Percentiles rank a stretch among this genome's conserved stretches.
phyloP scores from a whole-genome alignment of 2,797 vertebrate species.

The Pipistrellus pygmaeus region DNA sequence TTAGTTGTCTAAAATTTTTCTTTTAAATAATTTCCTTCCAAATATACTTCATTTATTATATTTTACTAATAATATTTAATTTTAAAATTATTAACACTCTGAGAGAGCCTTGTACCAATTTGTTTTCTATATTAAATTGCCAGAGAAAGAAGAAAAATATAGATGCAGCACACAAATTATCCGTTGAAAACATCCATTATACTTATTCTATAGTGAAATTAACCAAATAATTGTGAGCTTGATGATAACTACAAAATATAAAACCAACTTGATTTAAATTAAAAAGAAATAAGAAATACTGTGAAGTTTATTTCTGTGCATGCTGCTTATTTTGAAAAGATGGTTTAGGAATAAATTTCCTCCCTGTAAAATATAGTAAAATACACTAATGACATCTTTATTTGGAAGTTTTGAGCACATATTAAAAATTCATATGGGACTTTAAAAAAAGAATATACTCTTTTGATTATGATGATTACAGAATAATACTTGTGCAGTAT shows the following conservation, averaged over 20 bases:
- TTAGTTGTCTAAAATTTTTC: background rate
- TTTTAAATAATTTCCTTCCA: background rate
- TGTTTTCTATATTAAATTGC: background rate
- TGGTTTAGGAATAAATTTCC: background rate
- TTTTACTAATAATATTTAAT: background rate
- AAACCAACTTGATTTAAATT: background rate
- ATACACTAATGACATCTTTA: background rate
- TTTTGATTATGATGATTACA: background rate
- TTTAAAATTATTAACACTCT: constrained; percentile 6
- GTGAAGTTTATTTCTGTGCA: background rate
- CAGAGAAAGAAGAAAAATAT: background rate
- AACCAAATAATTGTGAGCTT: background rate
- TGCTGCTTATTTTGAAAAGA: background rate
- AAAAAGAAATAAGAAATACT: background rate
- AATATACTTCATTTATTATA: background rate
- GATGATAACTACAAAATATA: background rate
- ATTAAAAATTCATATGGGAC: background rate
- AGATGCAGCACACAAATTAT: background rate
- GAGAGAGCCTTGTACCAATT: background rate
- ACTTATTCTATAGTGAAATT: background rate
- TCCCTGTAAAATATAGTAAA: background rate
- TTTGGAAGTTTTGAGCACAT: background rate
- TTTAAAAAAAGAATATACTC: background rate
- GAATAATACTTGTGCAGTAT: background rate
- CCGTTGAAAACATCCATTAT: background rate